Evolutionary conservation across 37 sponge, comb jelly and placozoan genomes (phyloP).

Genomic region (Halichondria panicea): DNA sequence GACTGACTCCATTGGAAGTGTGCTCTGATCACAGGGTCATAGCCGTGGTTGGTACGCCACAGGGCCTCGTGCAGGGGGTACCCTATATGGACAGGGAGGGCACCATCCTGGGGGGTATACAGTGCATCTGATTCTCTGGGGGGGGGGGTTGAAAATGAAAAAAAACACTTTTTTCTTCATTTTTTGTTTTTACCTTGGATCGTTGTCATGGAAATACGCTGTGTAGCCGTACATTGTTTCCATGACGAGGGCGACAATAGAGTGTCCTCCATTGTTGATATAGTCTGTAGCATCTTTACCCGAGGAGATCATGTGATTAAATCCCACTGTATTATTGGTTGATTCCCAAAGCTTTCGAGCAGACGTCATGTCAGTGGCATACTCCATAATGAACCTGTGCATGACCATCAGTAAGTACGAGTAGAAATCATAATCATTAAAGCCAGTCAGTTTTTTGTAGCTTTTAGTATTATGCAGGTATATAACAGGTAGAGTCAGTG

Average conservation of each 20-base stretch:
- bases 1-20: conserved; percentile 73
- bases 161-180: too few species aligned
- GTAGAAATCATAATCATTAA: too few species aligned
- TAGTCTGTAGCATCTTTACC: conserved; percentile 31
- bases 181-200: conserved; percentile 56
- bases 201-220: conserved; percentile 70
- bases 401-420: too few species aligned
- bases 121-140: conserved; percentile 56
- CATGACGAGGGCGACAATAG: conserved; percentile 50
- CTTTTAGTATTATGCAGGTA: too few species aligned
- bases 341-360: conserved; percentile 54
- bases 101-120: conserved; percentile 18
- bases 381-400: conserved; percentile 80
- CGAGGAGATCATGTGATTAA: conserved; percentile 57
- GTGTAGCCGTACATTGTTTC: conserved; percentile 77
- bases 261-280: not conserved
- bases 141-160: too few species aligned
- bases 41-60: conserved; percentile 80
- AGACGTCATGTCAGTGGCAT: conserved; percentile 30
- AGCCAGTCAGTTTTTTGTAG: too few species aligned
- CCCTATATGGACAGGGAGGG: conserved; percentile 52
- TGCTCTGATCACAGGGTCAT: conserved; percentile 66
- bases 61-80: conserved; percentile 70
- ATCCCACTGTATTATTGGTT: conserved; percentile 59
- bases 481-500: too few species aligned